phyloP scores from a whole-genome alignment of 2,797 vertebrate species.

The Benthosema pterotum region DNA sequence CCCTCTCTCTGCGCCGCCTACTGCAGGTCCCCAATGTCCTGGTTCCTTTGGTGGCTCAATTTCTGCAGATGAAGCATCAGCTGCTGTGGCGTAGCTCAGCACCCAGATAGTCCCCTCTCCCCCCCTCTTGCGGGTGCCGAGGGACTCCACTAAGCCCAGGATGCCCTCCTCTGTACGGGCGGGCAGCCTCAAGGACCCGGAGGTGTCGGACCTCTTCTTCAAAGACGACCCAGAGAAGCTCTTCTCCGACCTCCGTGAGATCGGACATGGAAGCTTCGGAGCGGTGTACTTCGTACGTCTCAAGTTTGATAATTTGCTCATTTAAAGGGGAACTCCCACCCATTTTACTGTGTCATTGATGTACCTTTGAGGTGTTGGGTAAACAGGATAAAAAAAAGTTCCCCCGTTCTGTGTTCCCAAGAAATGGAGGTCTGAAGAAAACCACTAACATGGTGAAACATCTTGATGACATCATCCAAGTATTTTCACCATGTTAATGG shows the following conservation, averaged over 20 bases:
- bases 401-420: too few relatives aligned
- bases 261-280: slow-evolving; percentile 98
- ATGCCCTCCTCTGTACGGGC: slow-evolving; percentile 98
- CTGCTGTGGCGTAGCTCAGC: slow-evolving; percentile 83
- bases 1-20: slow-evolving; percentile 18
- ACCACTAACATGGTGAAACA: too few relatives aligned
- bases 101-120: slow-evolving; percentile 88
- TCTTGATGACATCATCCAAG: too few relatives aligned
- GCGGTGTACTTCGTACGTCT: slow-evolving; percentile 96
- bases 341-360: too few relatives aligned
- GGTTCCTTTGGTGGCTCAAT: slow-evolving; percentile 77
- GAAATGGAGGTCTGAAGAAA: too few relatives aligned
- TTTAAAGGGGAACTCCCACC: too few relatives aligned
- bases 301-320: too few relatives aligned
- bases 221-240: slow-evolving; percentile 99
- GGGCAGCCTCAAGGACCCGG: slow-evolving; percentile 98
- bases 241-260: slow-evolving; percentile 96
- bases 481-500: too few relatives aligned
- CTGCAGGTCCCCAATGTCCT: slow-evolving; percentile 85
- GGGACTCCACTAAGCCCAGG: slow-evolving; percentile 78
- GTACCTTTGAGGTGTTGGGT: too few relatives aligned
- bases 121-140: slow-evolving; percentile 73
- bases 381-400: too few relatives aligned
- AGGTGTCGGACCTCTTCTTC: slow-evolving; percentile 97
- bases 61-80: slow-evolving; percentile 94